Percentiles rank a stretch among this genome's conserved stretches.
Conservation (phyloP, 2,888 invertebrate genomes). For the Dysmachus trigonus region DNA sequence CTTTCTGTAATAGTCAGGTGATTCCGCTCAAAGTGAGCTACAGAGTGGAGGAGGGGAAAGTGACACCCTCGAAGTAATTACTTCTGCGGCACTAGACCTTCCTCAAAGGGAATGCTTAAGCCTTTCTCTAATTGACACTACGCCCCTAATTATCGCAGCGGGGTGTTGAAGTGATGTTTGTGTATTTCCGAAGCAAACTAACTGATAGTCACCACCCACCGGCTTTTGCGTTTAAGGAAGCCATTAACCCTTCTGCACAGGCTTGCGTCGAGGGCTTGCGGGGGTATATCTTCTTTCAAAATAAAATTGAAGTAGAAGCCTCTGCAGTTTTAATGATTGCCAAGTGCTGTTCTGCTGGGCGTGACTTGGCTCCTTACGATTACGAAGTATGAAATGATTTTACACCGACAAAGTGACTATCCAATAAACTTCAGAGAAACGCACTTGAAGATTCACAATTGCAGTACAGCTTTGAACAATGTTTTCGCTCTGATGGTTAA, state of each 20-base stretch:
- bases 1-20: background rate
- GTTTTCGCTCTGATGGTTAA: background rate
- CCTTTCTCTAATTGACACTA: slow-evolving; percentile 38
- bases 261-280: background rate
- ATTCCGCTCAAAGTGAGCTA: background rate
- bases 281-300: background rate
- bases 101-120: slow-evolving; percentile 35
- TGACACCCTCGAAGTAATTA: slow-evolving; percentile 7
- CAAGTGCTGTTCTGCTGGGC: background rate
- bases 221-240: slow-evolving; percentile 32
- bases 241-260: slow-evolving; percentile 36
- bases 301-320: background rate
- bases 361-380: background rate
- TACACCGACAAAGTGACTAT: background rate
- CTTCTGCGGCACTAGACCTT: background rate
- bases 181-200: slow-evolving; percentile 30
- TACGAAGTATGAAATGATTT: background rate
- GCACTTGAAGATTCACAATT: background rate
- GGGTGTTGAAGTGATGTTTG: slow-evolving; percentile 41
- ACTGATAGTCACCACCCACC: slow-evolving; percentile 11
- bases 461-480: background rate
- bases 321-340: slow-evolving; percentile 1
- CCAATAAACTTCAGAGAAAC: background rate
- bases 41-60: background rate
- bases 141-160: slow-evolving; percentile 41